phyloP scores from a whole-genome alignment of 2,888 invertebrate species.

The Himalopsyche anomala region DNA sequence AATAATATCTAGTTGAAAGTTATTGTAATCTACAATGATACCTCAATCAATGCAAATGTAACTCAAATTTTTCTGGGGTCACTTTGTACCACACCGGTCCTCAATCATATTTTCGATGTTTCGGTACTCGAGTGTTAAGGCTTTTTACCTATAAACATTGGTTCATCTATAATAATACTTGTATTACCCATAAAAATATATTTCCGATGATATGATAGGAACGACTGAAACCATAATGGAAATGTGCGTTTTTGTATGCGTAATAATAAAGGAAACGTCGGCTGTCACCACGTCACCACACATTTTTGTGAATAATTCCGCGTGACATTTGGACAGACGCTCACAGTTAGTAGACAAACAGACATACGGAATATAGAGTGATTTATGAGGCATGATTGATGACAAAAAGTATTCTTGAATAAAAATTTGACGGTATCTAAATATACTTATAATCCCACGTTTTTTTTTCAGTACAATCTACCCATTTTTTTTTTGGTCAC shows the following conservation, averaged over 20 bases:
- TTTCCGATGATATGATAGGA: background rate
- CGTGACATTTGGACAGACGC: constrained; percentile 52
- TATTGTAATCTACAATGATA: no score
- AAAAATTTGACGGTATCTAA: background rate
- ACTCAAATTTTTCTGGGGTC: no score
- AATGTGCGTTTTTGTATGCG: constrained; percentile 32
- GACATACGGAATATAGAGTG: constrained; percentile 18
- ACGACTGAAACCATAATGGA: background rate
- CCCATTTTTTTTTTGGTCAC: no score
- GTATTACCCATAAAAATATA: background rate
- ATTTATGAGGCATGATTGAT: constrained; percentile 9
- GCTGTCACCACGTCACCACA: constrained; percentile 51
- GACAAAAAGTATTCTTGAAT: background rate
- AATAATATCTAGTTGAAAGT: no score
- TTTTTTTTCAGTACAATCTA: no score
- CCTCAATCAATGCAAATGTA: no score
- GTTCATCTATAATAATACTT: no score
- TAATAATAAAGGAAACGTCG: constrained; percentile 28
- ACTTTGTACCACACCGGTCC: no score
- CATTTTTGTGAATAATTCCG: constrained; percentile 61
- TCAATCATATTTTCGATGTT: no score
- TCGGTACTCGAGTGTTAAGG: no score
- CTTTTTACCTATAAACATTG: no score
- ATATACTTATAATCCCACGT: no score
- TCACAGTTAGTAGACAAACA: constrained; percentile 42